These are phyloP conservation scores for Cariama cristata DNA, from an alignment of 2,113 vertebrate species.

Conservation along the genomic window DNA sequence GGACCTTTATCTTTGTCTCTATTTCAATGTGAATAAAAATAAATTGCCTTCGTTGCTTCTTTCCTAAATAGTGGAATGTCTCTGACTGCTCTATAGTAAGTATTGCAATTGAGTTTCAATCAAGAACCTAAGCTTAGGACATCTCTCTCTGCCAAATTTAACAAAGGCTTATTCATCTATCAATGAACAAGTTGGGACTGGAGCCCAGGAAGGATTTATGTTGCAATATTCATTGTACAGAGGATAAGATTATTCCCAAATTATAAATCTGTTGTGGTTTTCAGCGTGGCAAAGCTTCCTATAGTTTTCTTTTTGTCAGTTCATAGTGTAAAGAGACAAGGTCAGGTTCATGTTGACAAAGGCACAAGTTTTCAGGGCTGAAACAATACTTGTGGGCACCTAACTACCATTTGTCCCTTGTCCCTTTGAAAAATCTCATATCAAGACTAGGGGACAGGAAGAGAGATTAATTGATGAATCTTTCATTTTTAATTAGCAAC, in stretches of 20 bases:
- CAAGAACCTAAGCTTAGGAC: slow-evolving; percentile 21
- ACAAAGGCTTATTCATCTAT: slow-evolving; percentile 16
- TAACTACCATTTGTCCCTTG: slow-evolving; percentile 46
- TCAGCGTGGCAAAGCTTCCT: not conserved
- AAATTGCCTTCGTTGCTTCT: not conserved
- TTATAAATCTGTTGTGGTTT: not conserved
- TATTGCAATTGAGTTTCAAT: slow-evolving; percentile 58
- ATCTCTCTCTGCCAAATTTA: slow-evolving; percentile 47
- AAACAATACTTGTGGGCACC: not conserved
- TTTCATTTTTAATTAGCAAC: slow-evolving; percentile 72
- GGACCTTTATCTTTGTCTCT: slow-evolving; percentile 43
- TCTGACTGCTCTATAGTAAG: not conserved
- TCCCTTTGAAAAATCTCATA: slow-evolving; percentile 62
- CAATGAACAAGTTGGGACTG: not conserved
- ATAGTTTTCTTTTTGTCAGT: not conserved
- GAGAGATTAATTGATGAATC: slow-evolving; percentile 64
- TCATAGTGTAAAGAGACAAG: not conserved
- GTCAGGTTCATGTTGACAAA: not conserved
- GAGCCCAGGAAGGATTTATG: not conserved
- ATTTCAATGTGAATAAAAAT: slow-evolving; percentile 48
- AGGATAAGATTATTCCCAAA: not conserved
- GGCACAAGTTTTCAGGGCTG: not conserved
- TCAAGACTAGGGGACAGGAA: slow-evolving; percentile 5
- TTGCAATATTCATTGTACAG: not conserved
- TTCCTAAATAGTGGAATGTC: slow-evolving; percentile 1